Base-by-base conservation (phyloP, 2,113 vertebrate genomes). In the Patagioenas fasciata region DNA sequence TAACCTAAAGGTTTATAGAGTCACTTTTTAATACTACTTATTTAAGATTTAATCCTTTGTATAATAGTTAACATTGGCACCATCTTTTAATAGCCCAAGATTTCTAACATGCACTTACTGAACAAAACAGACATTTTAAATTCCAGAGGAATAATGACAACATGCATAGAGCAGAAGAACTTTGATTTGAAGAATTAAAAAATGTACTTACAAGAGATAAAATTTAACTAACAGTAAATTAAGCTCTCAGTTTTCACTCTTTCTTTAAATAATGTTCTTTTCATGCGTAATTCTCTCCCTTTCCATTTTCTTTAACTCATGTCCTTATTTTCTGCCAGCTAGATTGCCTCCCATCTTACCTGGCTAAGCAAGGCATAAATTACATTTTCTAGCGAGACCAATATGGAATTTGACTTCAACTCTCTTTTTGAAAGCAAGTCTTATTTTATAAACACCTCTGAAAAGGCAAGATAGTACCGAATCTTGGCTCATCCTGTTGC, bases 1-100 rank as follows among this genome's bases (percentile, higher is more conserved):
- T 85, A 97, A 97, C 93, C 61, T 89, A 77, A 91, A 95, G 90
- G 86, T 94, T 97, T 96, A 93, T 78, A 61, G 61, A 96, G 81
- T 93, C 58, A 53, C 86, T 95, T 95, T 94, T 89, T 94, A 96
- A 94, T 97, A 62, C 97, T 94, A 78, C 93, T 97, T 94, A 93
- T 80, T 91, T 94, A 84, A 95, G 94, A 94, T 94, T 95, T 96
- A 97, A 91, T 92, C 90, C 94, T 92, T 89, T 85, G 53, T 91
- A 34, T 82, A 64, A 70, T 61, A 70, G 84, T 96, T 97, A 94
- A 95, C 89, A 88, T 26, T 88, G 81, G 82, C 71, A 94, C 81
- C 91, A 94, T 79, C 81, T 89, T 97, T 92, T 91, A 75, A 93
- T 79, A 97, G 85, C 4, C 3, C 26, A 66, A 94, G 69, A 80